A percentile compares a stretch with the other conserved stretches of the same genome.
Evolutionary conservation across 2,113 vertebrate genomes (phyloP).

Genomic region (Percina caprodes): DNA sequence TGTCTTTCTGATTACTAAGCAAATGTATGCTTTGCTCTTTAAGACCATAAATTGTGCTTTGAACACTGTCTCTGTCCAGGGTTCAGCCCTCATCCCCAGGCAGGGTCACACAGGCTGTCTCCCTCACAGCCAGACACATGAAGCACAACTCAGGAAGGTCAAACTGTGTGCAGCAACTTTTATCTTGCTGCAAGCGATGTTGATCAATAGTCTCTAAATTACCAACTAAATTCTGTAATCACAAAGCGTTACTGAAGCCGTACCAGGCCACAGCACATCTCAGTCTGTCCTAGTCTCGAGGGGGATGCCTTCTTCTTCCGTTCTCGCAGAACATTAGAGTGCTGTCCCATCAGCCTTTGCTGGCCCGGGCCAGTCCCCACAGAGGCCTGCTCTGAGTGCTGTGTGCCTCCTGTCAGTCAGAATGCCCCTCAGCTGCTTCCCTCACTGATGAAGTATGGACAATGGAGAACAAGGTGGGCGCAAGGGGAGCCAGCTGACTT

Average conservation of each 20-base stretch:
- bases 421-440: slow-evolving; percentile 80
- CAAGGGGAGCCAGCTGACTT: slow-evolving; percentile 86
- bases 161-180: slow-evolving; percentile 57
- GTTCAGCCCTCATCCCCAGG: slow-evolving; percentile 58
- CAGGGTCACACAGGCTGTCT: slow-evolving; percentile 26
- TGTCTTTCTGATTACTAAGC: slow-evolving; percentile 79
- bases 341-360: slow-evolving; percentile 42
- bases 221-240: slow-evolving; percentile 37
- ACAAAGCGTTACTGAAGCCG: slow-evolving; percentile 23
- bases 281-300: slow-evolving; percentile 13
- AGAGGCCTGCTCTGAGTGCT: slow-evolving; percentile 72
- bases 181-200: slow-evolving; percentile 38
- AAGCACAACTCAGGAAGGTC: slow-evolving; percentile 59
- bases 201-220: slow-evolving; percentile 39
- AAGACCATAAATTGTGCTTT: slow-evolving; percentile 75
- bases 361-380: slow-evolving; percentile 66
- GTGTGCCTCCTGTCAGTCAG: slow-evolving; percentile 85
- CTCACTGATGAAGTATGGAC: slow-evolving; percentile 86
- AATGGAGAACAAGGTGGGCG: slow-evolving; percentile 86
- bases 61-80: slow-evolving; percentile 70
- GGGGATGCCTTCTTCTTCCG: slow-evolving; percentile 44
- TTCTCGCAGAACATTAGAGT: slow-evolving; percentile 36
- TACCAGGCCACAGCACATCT: slow-evolving; percentile 41
- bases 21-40: slow-evolving; percentile 80
- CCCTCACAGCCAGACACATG: slow-evolving; percentile 21